Percentiles rank a stretch among this genome's conserved stretches.
These are phyloP conservation scores for Chaenodraco wilsoni DNA, from an alignment of 2,797 vertebrate genomes.

Conservation along the genomic window DNA sequence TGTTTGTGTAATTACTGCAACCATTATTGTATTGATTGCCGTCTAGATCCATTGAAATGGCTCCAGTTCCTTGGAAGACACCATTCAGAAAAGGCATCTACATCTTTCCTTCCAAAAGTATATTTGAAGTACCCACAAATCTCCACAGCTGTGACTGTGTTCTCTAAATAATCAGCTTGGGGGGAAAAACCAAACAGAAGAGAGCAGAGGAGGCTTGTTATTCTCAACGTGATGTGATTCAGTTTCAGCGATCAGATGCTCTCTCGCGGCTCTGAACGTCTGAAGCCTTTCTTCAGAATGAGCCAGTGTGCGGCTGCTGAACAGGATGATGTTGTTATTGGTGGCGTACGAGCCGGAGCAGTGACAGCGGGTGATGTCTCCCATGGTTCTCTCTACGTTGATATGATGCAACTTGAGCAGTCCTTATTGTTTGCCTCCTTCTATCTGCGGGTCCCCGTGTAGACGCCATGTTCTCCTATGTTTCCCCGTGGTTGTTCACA, in stretches of 20 bases:
- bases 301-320: constrained; percentile 41
- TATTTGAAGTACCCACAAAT: neutral
- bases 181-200: constrained; percentile 1
- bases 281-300: constrained; percentile 5
- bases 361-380: constrained; percentile 59
- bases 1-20: constrained; percentile 15
- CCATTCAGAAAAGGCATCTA: neutral
- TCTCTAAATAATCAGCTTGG: constrained; percentile 11
- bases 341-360: constrained; percentile 44
- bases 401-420: constrained; percentile 44
- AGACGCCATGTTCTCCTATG: constrained; percentile 34
- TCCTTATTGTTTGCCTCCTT: constrained; percentile 49
- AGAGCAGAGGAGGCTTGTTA: constrained; percentile 7
- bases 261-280: constrained; percentile 39
- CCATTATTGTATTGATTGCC: constrained; percentile 9
- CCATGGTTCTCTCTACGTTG: constrained; percentile 36
- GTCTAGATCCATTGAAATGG: neutral
- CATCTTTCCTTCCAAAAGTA: neutral
- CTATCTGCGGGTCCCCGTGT: constrained; percentile 20
- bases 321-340: constrained; percentile 59
- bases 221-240: constrained; percentile 33
- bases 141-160: neutral
- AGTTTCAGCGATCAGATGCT: constrained; percentile 21
- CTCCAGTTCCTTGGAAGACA: neutral
- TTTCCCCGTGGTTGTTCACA: constrained; percentile 15